Base-by-base conservation (phyloP, 2,113 vertebrate genomes). In the Halcyon malimbica region DNA sequence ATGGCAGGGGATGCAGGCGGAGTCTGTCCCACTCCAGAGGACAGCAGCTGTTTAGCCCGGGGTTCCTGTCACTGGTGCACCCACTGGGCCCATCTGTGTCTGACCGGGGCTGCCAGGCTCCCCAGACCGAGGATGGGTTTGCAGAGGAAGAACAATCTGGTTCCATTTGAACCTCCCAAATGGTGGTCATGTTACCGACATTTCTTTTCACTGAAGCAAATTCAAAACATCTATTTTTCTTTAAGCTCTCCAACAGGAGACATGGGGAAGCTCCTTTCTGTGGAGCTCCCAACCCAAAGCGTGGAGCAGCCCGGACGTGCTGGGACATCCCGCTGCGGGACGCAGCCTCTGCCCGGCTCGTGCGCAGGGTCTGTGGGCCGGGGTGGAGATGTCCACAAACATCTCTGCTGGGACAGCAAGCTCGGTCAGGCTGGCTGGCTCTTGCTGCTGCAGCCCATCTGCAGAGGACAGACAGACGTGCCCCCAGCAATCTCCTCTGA, bases 331-430 rank as follows among this genome's bases (percentile, higher is more conserved):
- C 2, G 5, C 20, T 23, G 29, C 0, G 2, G 41, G 13, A 13
- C 41, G 17, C 15, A 26, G 2, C 18, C 1, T 2, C 6, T 10
- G 23, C 4, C 4, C 0, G 1, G 48, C 26, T 54, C 3, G 1
- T 11, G 31, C 1, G 15, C 10, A 3, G n/a, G n/a, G 25, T 56
- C 35, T 31, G 26, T 7, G 3, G 8, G 8, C 17, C 15, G 0
- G 6, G 23, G 4, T 12, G 23, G 42, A 9, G 46, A 3, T 14
- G 13, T 48, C 10, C 50, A 6, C 19, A 35, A 10, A 20, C n/a
- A 12, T 16, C 68, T 76, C 64, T 3, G 3, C 57, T 13, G 68
- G 54, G 31, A 33, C 4, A 14, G 46, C 11, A 18, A 6, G 11
- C 54, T 26, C 51, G 37, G 31, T 3, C 19, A n/a, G 59, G 7